These are phyloP conservation scores for Vespertilio murinus DNA, from an alignment of 2,797 vertebrate species.

Conservation along the genomic window DNA sequence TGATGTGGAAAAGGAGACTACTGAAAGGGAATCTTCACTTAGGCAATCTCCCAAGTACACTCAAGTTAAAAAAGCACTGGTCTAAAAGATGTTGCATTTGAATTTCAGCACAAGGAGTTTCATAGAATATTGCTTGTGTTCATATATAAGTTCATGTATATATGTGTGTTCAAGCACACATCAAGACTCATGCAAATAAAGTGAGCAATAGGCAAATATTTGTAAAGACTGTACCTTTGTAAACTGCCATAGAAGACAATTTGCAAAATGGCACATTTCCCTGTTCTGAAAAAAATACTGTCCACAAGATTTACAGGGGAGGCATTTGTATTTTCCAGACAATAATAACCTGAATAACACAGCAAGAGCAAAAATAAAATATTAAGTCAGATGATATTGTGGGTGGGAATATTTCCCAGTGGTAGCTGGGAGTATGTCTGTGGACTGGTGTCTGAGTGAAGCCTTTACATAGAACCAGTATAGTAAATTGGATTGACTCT, in stretches of 20 bases:
- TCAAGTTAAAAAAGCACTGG: background rate
- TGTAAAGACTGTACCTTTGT: background rate
- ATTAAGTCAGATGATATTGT: background rate
- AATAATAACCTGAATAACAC: background rate
- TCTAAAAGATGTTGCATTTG: background rate
- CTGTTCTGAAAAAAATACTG: constrained; percentile 10
- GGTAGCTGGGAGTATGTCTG: background rate
- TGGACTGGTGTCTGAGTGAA: background rate
- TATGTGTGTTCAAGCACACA: background rate
- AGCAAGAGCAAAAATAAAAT: constrained; percentile 13
- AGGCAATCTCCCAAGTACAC: background rate
- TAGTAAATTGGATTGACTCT: background rate
- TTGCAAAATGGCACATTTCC: constrained; percentile 24
- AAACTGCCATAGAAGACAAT: constrained; percentile 7
- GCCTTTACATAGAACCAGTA: background rate
- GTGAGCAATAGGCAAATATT: constrained; percentile 26
- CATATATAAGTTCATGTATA: background rate
- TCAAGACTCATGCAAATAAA: background rate
- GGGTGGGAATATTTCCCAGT: background rate
- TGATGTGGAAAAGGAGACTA: background rate
- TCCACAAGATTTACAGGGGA: background rate
- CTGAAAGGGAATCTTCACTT: background rate
- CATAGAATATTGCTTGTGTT: background rate
- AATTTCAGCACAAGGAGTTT: background rate
- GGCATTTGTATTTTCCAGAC: background rate